Evolutionary conservation across 2,797 vertebrate species (phyloP).

Genomic region (Atherinosoma microstoma): DNA sequence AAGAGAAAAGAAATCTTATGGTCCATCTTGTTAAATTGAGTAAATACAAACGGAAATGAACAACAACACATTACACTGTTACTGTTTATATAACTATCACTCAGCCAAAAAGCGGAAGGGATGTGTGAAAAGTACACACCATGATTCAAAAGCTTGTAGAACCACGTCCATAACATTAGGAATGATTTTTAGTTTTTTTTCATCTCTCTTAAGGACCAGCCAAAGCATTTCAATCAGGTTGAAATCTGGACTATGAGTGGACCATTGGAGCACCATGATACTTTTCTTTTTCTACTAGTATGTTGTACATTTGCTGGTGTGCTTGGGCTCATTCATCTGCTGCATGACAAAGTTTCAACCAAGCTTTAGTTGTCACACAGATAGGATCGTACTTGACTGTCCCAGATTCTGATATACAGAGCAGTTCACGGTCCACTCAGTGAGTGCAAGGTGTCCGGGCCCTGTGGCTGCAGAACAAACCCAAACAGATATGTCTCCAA

Average conservation of each 20-base stretch:
- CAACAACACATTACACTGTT: neutral
- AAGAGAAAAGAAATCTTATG: neutral
- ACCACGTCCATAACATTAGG: neutral
- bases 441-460: neutral
- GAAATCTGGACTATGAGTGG: neutral
- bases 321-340: neutral
- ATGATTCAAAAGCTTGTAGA: neutral
- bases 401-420: neutral
- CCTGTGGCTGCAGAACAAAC: neutral
- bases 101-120: neutral
- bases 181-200: neutral
- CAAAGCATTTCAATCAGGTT: neutral
- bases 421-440: neutral
- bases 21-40: neutral
- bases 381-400: neutral
- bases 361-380: neutral
- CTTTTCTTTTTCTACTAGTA: neutral
- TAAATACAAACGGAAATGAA: neutral
- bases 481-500: neutral
- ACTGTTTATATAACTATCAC: neutral
- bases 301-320: neutral
- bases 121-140: neutral
- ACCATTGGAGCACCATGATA: neutral
- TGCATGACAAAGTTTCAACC: neutral
- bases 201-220: neutral